Percentiles rank a stretch among this genome's conserved stretches.
These are phyloP conservation scores for Tethya wilhelma DNA, from an alignment of 37 sponge, comb jelly and placozoan genomes.

Conservation along the genomic window DNA sequence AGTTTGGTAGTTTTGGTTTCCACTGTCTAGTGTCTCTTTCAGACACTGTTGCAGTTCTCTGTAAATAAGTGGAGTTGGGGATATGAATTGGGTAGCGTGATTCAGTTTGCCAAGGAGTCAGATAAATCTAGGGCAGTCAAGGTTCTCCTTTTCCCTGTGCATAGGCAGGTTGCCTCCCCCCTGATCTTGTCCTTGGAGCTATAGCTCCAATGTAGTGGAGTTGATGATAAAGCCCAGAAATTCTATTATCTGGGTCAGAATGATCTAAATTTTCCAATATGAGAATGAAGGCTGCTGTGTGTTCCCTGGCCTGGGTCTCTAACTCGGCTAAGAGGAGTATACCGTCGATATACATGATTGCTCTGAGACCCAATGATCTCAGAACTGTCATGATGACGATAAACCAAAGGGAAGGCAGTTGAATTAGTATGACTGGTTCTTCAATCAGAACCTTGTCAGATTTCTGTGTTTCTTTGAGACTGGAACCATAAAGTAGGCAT, in stretches of 20 bases:
- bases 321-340: constrained; percentile 47
- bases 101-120: constrained; percentile 35
- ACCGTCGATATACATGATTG: constrained; percentile 53
- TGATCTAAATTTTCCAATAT: constrained; percentile 37
- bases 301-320: constrained; percentile 12
- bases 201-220: constrained; percentile 20
- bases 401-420: constrained; percentile 62
- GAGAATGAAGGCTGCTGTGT: neutral
- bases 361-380: constrained; percentile 19
- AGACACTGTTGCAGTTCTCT: constrained; percentile 26
- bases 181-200: constrained; percentile 20
- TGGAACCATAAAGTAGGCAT: constrained; percentile 45
- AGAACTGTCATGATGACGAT: constrained; percentile 31
- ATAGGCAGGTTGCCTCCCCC: neutral
- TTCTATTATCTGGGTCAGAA: constrained; percentile 34
- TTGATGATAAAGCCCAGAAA: constrained; percentile 58
- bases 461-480: neutral
- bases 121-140: neutral
- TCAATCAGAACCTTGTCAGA: constrained; percentile 15
- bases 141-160: neutral
- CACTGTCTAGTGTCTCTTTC: constrained; percentile 10
- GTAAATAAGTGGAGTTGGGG: constrained; percentile 42
- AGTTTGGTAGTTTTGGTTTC: constrained; percentile 7
- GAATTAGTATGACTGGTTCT: constrained; percentile 17
- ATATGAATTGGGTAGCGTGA: constrained; percentile 16